These are phyloP conservation scores for Lasioglossum albipes DNA, from an alignment of 1,140 invertebrate genomes.

Conservation along the genomic window DNA sequence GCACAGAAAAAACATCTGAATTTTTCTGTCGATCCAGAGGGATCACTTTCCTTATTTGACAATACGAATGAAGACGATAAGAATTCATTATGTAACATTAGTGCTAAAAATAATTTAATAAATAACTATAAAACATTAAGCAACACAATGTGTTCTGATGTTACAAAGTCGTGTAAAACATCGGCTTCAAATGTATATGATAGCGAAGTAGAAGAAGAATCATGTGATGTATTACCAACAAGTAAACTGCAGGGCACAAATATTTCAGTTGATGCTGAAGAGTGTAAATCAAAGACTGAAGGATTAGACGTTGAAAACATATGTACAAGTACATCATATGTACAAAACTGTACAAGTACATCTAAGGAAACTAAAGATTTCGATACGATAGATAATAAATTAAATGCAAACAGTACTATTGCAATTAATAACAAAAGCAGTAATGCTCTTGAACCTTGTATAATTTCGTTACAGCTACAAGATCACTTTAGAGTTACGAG, in stretches of 20 bases:
- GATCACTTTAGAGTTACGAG: conserved; percentile 59
- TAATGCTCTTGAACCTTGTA: conserved; percentile 4
- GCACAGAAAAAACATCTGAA: conserved; percentile 1
- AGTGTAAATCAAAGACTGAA: too few relatives aligned
- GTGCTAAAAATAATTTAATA: too few relatives aligned
- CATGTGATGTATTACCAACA: not conserved
- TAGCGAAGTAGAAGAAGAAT: too few relatives aligned
- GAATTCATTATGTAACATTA: not conserved
- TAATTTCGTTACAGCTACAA: conserved; percentile 53
- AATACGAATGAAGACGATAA: not conserved
- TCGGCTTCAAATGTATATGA: too few relatives aligned
- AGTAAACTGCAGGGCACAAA: not conserved
- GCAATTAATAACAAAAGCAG: conserved; percentile 6
- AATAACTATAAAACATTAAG: too few relatives aligned
- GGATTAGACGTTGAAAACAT: not conserved
- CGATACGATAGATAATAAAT: not conserved
- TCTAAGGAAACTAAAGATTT: not conserved
- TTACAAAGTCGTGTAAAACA: too few relatives aligned
- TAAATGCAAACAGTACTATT: not conserved
- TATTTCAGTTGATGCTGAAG: not conserved
- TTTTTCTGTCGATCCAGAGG: conserved; percentile 10
- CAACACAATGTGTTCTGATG: too few relatives aligned
- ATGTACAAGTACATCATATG: not conserved
- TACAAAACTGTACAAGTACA: not conserved
- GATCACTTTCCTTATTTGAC: conserved; percentile 26